A percentile compares a stretch with the other conserved stretches of the same genome.
phyloP scores from a whole-genome alignment of 2,113 vertebrate species.

The Hippoglossus stenolepis region DNA sequence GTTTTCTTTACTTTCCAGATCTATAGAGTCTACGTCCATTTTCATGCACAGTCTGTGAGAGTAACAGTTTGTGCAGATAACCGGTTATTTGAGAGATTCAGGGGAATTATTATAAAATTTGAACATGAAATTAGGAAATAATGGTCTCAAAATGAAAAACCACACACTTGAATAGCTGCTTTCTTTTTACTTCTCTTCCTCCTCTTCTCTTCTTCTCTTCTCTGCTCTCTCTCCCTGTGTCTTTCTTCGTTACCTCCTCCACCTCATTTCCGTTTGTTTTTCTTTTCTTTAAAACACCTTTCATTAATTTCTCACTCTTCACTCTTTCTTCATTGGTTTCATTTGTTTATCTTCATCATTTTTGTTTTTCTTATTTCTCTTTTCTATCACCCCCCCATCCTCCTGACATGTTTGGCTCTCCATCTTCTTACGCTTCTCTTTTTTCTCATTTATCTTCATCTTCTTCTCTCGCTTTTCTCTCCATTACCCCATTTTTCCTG shows the following conservation, averaged over 20 bases:
- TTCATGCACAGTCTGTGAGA: no score
- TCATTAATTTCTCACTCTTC: constrained; percentile 11
- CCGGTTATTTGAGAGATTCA: no score
- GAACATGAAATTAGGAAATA: not conserved
- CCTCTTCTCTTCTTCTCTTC: not conserved
- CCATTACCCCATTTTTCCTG: not conserved
- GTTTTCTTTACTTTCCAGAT: no score
- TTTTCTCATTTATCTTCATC: not conserved
- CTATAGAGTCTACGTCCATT: no score
- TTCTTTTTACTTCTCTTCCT: not conserved
- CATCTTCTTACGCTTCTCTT: not conserved
- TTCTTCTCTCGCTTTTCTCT: not conserved
- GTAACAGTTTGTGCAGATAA: not conserved
- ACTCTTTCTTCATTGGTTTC: no score
- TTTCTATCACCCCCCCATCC: not conserved
- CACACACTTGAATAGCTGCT: no score
- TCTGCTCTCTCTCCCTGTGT: not conserved
- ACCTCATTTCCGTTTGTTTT: not conserved
- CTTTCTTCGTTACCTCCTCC: not conserved
- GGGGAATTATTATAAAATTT: not conserved
- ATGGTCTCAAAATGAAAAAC: not conserved
- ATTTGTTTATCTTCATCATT: not conserved
- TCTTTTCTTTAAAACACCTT: not conserved
- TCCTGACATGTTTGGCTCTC: not conserved
- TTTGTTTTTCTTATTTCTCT: not conserved